Conservation (phyloP, 2,797 vertebrate genomes). For the Onychomys leucogaster region DNA sequence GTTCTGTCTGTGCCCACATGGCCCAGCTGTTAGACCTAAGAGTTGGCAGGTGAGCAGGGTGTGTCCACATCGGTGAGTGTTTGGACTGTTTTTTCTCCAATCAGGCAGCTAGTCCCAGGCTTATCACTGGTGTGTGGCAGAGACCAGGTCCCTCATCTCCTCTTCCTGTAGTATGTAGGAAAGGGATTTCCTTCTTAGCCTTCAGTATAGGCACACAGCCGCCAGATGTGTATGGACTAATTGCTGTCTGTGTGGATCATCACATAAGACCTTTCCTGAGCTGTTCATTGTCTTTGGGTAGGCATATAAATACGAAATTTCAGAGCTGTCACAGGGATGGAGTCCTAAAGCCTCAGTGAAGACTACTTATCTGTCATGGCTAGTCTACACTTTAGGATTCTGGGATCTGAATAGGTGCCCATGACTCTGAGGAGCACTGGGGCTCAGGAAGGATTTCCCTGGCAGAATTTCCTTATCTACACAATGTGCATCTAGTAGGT, state of each 20-base stretch:
- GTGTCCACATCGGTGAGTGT: neutral
- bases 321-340: neutral
- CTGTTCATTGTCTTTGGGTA: constrained; percentile 19
- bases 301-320: constrained; percentile 8
- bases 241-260: neutral
- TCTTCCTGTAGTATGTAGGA: neutral
- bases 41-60: no score
- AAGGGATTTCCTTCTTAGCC: neutral
- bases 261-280: constrained; percentile 14
- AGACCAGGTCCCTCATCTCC: neutral
- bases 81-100: neutral
- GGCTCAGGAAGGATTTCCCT: constrained; percentile 6
- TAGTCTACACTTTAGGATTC: constrained; percentile 24
- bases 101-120: neutral
- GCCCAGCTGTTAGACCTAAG: neutral
- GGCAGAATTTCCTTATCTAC: neutral
- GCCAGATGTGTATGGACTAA: neutral
- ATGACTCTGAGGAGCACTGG: neutral
- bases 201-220: neutral
- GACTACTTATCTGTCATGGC: constrained; percentile 15
- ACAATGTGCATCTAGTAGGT: neutral
- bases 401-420: neutral
- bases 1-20: neutral
- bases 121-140: neutral
- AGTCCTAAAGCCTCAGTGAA: neutral